A percentile compares a stretch with the other conserved stretches of the same genome.
Evolutionary conservation across 2,888 invertebrate genomes (phyloP).

Genomic region (Protonemura montana): DNA sequence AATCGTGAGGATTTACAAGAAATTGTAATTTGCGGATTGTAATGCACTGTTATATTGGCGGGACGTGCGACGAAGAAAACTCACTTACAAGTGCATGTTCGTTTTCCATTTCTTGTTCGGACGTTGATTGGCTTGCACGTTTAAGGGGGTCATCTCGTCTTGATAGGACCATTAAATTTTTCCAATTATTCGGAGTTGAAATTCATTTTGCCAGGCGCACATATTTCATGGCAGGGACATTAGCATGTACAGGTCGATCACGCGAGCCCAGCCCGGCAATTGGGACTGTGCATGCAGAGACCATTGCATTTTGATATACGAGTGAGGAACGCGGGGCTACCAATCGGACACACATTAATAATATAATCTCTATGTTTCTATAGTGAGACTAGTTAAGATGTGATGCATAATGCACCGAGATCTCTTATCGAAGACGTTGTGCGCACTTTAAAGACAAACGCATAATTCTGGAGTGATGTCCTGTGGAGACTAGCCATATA

Average conservation of each 20-base stretch:
- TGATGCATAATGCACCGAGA: neutral
- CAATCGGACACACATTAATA: neutral
- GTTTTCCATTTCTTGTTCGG: neutral
- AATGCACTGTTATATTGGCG: neutral
- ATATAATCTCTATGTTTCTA: neutral
- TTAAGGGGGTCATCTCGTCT: neutral
- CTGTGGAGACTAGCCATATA: neutral
- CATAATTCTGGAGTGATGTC: neutral
- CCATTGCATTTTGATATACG: neutral
- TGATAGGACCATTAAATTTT: neutral
- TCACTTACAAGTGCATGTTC: neutral
- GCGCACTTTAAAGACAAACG: neutral
- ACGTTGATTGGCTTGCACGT: neutral
- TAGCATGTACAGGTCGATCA: neutral
- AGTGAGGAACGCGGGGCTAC: neutral
- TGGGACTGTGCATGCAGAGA: neutral
- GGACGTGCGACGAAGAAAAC: neutral
- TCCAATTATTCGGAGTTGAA: neutral
- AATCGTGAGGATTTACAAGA: neutral
- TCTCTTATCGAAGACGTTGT: neutral
- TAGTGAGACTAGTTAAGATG: neutral
- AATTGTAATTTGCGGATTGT: neutral
- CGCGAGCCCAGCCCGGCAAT: neutral
- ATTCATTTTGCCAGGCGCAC: neutral
- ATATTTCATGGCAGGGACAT: slow-evolving; percentile 4